phyloP scores from a whole-genome alignment of 2,113 vertebrate species.

The Chlorodrepanis virens region DNA sequence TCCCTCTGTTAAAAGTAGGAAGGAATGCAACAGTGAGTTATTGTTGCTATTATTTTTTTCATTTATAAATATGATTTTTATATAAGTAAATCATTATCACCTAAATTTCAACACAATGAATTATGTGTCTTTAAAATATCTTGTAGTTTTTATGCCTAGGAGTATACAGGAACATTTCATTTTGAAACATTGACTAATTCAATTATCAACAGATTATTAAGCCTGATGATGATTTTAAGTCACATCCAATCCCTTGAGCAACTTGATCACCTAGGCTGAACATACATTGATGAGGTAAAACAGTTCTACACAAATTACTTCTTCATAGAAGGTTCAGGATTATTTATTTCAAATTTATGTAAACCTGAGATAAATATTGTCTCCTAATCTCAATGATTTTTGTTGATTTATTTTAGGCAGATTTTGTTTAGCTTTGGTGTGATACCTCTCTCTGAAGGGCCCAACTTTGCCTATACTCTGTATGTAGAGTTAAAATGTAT shows the following conservation, averaged over 20 bases:
- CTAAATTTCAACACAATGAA: neutral
- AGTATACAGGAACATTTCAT: neutral
- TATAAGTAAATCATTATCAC: neutral
- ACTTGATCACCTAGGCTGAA: neutral
- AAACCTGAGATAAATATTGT: neutral
- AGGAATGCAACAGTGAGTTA: neutral
- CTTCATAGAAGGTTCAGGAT: neutral
- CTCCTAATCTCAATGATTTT: neutral
- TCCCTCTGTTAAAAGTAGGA: neutral
- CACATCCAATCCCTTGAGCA: neutral
- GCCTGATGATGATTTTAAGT: neutral
- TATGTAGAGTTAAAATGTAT: rapidly evolving
- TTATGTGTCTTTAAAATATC: neutral
- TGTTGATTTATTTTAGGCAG: neutral
- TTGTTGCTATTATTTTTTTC: neutral
- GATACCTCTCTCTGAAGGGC: neutral
- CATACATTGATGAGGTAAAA: neutral
- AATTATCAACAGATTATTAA: neutral
- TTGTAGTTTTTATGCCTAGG: neutral
- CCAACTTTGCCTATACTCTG: neutral
- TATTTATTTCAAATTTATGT: neutral
- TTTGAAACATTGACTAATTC: neutral
- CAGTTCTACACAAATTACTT: neutral
- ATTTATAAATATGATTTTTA: neutral
- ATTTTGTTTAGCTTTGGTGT: neutral